These are phyloP conservation scores for Orthonevra nobilis DNA, from an alignment of 2,888 invertebrate genomes.

Conservation along the genomic window DNA sequence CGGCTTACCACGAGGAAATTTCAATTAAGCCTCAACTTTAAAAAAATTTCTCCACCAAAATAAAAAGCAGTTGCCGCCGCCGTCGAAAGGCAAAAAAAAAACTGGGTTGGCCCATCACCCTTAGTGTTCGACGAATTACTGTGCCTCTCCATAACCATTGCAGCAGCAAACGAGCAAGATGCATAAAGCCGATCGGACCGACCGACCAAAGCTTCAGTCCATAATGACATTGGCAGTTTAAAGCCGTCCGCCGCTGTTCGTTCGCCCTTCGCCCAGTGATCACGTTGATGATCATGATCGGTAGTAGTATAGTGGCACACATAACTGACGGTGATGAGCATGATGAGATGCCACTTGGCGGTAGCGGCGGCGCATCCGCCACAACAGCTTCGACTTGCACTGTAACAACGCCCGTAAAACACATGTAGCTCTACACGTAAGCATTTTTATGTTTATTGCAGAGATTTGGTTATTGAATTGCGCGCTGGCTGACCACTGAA, in stretches of 20 bases:
- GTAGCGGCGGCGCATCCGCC: slow-evolving; percentile 37
- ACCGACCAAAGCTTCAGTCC: slow-evolving; percentile 47
- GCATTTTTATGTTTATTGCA: slow-evolving; percentile 61
- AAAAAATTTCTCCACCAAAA: slow-evolving; percentile 13
- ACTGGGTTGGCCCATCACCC: slow-evolving; percentile 66
- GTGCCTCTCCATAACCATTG: slow-evolving; percentile 13
- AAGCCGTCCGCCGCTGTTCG: slow-evolving; percentile 8
- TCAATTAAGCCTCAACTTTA: slow-evolving; percentile 36
- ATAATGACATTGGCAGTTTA: slow-evolving; percentile 61
- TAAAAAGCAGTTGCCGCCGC: slow-evolving; percentile 1
- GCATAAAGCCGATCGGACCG: slow-evolving; percentile 21
- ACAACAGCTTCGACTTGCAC: slow-evolving; percentile 20
- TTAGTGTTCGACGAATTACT: slow-evolving; percentile 52
- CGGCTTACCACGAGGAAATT: slow-evolving; percentile 49
- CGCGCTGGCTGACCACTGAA: slow-evolving; percentile 33
- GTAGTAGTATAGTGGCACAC: slow-evolving; percentile 25
- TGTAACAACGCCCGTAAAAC: slow-evolving; percentile 19
- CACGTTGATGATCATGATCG: slow-evolving; percentile 37
- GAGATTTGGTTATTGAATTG: slow-evolving; percentile 63
- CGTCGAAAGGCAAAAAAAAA: slow-evolving; percentile 1
- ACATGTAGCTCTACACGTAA: slow-evolving; percentile 56
- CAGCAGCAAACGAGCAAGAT: slow-evolving; percentile 5
- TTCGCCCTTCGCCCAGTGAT: slow-evolving; percentile 18
- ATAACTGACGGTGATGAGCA: slow-evolving; percentile 28
- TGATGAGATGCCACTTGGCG: slow-evolving; percentile 64